Base-by-base conservation (phyloP, 2,113 vertebrate genomes). In the Morone chrysops region DNA sequence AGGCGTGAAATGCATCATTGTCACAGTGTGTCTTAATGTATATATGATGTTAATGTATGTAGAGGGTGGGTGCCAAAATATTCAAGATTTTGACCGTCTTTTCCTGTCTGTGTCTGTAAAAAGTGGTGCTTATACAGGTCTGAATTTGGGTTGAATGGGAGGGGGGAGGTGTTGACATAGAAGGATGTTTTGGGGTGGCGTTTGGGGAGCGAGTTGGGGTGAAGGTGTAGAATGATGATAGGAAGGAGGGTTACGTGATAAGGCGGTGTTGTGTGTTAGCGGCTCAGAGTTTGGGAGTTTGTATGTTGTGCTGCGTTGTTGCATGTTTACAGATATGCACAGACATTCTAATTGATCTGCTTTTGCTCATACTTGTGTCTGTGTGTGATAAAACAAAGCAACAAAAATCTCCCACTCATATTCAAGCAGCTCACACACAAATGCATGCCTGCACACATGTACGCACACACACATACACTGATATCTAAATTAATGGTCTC, bases 401-500 rank as follows among this genome's bases (percentile, higher is more conserved):
- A 88, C 40, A 22, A n/a, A 83, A 85, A 73, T 59, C 81, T 85
- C 71, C 84, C 81, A 75, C 73, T 78, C 66, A 25, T 57, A 74
- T 56, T 31, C 13, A 1, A 69, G 56, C 47, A 63, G 68, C 41
- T 16, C 41, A 76, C 53, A 48, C 38, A 61, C 48, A 81, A 71
- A 40, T 13, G n/a, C 56, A 76, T 68, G 40, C 76, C 47, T 65
- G 75, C 38, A 17, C 76, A 75, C 51, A n/a, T 36, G 20, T 41
- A 31, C 54, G 5, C 25, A 36, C 59, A 43, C 73, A 80, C 48
- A 66, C 53, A 70, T 31, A 36, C 56, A 10, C n/a, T 73, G 89
- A 92, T 94, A 93, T 93, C 90, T 93, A 92, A 94, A 94, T 94
- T 88, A 94, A 94, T 93, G 91, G 92, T 88, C 91, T 94, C 93